Conservation (phyloP, 2,888 invertebrate genomes). For the Temnothorax ravouxi region DNA sequence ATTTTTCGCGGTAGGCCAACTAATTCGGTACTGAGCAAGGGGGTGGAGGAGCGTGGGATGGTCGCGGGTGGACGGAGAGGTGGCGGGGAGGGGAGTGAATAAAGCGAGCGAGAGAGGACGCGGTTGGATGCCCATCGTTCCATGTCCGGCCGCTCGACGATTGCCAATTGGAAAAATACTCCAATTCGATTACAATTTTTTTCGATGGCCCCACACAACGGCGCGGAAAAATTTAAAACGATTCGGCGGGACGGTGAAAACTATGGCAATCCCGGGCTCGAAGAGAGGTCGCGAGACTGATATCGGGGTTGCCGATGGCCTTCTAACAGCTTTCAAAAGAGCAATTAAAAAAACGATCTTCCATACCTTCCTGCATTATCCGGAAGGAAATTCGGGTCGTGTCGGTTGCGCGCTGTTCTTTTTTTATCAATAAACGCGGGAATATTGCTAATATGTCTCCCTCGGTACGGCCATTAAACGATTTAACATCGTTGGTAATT, state of each 20-base stretch:
- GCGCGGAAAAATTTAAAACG: conserved; percentile 74
- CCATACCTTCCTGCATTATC: conserved; percentile 67
- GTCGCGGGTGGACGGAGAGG: background rate
- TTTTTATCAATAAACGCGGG: background rate
- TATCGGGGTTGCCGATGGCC: conserved; percentile 73
- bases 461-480: background rate
- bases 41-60: conserved; percentile 26
- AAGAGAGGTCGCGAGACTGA: conserved; percentile 59
- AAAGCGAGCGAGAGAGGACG: conserved; percentile 51
- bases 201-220: conserved; percentile 69
- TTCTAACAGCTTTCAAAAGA: conserved; percentile 72
- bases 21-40: conserved; percentile 76
- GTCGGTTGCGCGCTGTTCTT: conserved; percentile 11
- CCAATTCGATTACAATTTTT: conserved; percentile 80
- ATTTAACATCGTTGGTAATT: background rate
- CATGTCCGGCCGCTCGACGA: conserved; percentile 70
- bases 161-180: conserved; percentile 80
- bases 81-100: background rate
- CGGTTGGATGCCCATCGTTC: conserved; percentile 71
- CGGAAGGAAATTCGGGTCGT: conserved; percentile 66
- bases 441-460: conserved; percentile 13
- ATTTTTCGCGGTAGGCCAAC: conserved; percentile 84
- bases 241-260: conserved; percentile 58
- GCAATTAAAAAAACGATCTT: conserved; percentile 75
- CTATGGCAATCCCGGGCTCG: conserved; percentile 29